Conservation (phyloP, 53 echinoderm and acorn worm species). For the Stichopus horrens region DNA sequence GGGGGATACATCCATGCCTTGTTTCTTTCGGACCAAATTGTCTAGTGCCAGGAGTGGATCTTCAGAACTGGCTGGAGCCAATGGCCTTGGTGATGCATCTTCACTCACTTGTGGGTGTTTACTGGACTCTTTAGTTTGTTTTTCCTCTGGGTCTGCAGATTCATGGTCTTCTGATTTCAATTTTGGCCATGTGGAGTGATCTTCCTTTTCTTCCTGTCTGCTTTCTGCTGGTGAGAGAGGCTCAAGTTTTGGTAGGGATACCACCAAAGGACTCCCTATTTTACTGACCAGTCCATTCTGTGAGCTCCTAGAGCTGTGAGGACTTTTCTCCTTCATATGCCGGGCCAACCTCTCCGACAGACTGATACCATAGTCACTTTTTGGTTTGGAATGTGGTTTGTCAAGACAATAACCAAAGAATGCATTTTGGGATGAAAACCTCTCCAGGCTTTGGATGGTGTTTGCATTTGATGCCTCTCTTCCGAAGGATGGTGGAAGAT, state of each 20-base stretch:
- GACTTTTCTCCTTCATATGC: not conserved
- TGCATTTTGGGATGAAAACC: slow-evolving; percentile 11
- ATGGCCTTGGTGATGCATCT: not conserved
- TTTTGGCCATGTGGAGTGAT: not conserved
- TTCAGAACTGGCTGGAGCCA: not conserved
- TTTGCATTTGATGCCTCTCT: slow-evolving; percentile 23
- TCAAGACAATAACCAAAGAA: slow-evolving; percentile 8
- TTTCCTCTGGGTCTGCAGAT: not conserved
- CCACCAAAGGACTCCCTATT: not conserved
- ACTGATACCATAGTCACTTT: not conserved
- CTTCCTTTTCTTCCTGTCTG: not conserved
- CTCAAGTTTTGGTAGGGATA: slow-evolving; percentile 13
- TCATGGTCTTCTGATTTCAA: slow-evolving; percentile 3
- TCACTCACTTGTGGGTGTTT: not conserved
- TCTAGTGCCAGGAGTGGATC: slow-evolving; percentile 35
- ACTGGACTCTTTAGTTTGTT: not conserved
- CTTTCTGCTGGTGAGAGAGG: not conserved
- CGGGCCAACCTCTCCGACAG: not conserved
- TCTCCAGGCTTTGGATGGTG: slow-evolving; percentile 42
- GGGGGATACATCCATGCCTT: slow-evolving; percentile 21
- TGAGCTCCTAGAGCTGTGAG: not conserved
- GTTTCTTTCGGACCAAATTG: slow-evolving; percentile 34
- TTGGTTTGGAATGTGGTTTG: slow-evolving; percentile 27
- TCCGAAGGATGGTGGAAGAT: slow-evolving; percentile 40
- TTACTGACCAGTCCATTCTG: not conserved